Base-by-base conservation (phyloP, 1,140 invertebrate species). In the Hycleus cichorii region DNA sequence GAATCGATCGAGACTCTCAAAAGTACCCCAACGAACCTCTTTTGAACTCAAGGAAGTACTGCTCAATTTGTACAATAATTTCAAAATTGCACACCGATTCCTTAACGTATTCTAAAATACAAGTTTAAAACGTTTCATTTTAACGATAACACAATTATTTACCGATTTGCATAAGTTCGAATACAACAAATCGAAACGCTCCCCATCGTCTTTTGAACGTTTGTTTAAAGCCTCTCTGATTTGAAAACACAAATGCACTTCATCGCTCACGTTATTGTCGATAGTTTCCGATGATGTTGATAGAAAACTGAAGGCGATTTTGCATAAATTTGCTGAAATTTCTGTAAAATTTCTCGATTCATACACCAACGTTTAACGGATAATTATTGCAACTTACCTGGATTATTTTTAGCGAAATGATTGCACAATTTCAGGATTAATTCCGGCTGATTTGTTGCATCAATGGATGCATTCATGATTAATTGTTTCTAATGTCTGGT, bases 121-220 rank as follows among this genome's bases (percentile, higher is more conserved):
- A 54, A 54, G 32, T 18, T 5, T 32, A 32, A 32, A 32, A 7
- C 32, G 32, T 32, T 5, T 32, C 3, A 32, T 32, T 32, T 18
- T 2, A 18, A 18, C 1, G 12, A 12, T 18, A 18, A 32, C 4
- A 32, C 32, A 32, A 5, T 32, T 32, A 57, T 53, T 63, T 66
- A 72, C 70, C n/a, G 67, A 68, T 64, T 72, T 70, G 26, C 63
- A 62, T 10, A 74, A 53, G 45, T 56, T 70, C 9, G 58, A 53
- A 55, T 72, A 72, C 9, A 71, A 42, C 27, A 69, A 46, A 59
- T 72, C 70, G 60, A 72, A 74, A 25, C 63, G 64, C 43, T 70
- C 64, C 4, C 57, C 40, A 49, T 66, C 61, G 32, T 67, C 60
- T 47, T 40, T 49, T 11, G 62, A 61, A 39, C 64, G 59, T 6